Conservation (phyloP, 1,140 invertebrate genomes). For the Probaryconus sp. region DNA sequence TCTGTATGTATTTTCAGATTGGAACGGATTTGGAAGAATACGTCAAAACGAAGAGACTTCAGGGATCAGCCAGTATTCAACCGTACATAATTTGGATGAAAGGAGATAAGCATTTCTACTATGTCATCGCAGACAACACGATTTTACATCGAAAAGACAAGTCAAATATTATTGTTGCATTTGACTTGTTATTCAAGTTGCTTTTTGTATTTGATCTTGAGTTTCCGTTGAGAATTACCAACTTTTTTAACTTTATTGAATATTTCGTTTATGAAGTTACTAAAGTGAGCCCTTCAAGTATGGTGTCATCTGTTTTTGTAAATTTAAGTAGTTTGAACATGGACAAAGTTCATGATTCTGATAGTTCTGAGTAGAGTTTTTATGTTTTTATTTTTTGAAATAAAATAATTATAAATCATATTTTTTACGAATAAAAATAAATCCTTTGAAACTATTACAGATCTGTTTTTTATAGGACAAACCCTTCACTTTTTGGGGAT, state of each 20-base stretch:
- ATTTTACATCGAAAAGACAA: conserved; percentile 13
- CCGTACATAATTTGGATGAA: conserved; percentile 15
- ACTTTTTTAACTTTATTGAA: conserved; percentile 23
- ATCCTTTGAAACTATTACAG: background rate
- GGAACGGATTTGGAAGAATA: conserved; percentile 11
- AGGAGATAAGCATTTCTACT: background rate
- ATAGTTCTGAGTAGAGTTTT: background rate
- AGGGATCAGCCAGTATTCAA: conserved; percentile 1
- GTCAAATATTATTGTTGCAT: conserved; percentile 11
- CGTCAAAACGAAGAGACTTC: background rate
- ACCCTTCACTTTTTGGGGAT: too few species aligned
- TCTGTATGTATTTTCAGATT: background rate
- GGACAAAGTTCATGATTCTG: conserved; percentile 2
- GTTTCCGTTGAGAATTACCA: conserved; percentile 5
- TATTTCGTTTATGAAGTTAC: conserved; percentile 9
- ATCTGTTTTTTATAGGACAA: conserved; percentile 3
- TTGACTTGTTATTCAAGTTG: conserved; percentile 16
- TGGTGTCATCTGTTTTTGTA: conserved; percentile 10
- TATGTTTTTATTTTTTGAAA: background rate
- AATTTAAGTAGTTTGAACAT: conserved; percentile 14
- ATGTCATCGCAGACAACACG: conserved; percentile 10
- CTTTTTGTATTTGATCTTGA: conserved; percentile 15
- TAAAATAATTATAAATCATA: background rate
- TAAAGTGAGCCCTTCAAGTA: background rate
- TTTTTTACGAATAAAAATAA: background rate